Evolutionary conservation across 2,888 invertebrate genomes (phyloP), one percentile per base, ranked within the genome.

Genomic region (Strigamia maritima): DNA sequence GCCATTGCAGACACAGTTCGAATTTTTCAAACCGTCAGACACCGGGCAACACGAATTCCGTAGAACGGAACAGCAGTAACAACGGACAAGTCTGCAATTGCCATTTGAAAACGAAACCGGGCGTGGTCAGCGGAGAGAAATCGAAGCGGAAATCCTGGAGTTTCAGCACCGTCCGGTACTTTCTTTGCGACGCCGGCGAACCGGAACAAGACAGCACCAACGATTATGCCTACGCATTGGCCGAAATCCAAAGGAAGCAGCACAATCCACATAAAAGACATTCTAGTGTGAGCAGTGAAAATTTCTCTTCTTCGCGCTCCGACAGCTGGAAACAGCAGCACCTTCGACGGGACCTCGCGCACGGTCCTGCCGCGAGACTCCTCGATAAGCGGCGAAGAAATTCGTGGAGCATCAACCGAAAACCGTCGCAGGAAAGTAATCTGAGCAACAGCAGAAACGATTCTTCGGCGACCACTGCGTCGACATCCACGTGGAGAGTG

Each of bases 351-450:
- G 70, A 70, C 28, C 12, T 24, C 6, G 70, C 70, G 26, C 70
- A 70, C 16, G 74, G 78, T 76, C 93, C 94, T 79, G 93, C 94
- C 0, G 85, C 93, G 81, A 88, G 92, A 79, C 86, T 92, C 81
- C 87, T 92, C 65, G 92, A 93, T 82, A 60, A 44, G 91, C 93
- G 84, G 89, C 81, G 94, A 79, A 89, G 94, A 82, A 92, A 94
- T 76, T 81, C 82, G 26, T 95, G 95, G 95, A 88, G 94, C 81
- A 92, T 95, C 31, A 94, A 94, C n/a, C 89, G 95, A 78, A 95
- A 95, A 87, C 94, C 95, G 0, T 94, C 94, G 14, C 95, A 95
- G 86, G 95, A 96, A 85, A 95, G 95, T 6, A 95, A 94, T 86
- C 87, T 95, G 82, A 94, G 94, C 75, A 94, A 93, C 83, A 95